Percentiles rank a stretch among this genome's conserved stretches.
These are phyloP conservation scores for Amblyraja radiata DNA, from an alignment of 2,797 vertebrate species.

Conservation along the genomic window DNA sequence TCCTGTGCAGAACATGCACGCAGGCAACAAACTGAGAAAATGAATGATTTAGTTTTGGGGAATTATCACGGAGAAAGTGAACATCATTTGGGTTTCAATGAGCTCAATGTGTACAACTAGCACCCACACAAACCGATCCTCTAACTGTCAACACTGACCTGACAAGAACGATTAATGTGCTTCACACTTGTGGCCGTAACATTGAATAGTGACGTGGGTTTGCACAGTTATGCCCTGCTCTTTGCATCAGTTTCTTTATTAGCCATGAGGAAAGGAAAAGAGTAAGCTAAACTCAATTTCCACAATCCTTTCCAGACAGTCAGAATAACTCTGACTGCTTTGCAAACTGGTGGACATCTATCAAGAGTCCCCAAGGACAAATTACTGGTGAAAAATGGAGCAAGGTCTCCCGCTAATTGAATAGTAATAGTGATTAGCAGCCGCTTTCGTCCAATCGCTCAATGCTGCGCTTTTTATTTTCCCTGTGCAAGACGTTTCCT, in stretches of 20 bases:
- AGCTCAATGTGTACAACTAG: neutral
- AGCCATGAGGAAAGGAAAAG: neutral
- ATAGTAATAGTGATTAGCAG: constrained; percentile 35
- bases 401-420: constrained; percentile 30
- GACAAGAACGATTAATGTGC: no score
- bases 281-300: neutral
- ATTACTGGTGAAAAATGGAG: constrained; percentile 34
- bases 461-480: neutral
- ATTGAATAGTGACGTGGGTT: neutral
- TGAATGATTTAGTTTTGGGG: neutral
- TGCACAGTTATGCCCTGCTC: neutral
- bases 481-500: neutral
- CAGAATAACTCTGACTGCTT: neutral
- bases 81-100: neutral
- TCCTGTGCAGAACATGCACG: neutral
- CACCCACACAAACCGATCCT: neutral
- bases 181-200: no score
- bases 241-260: neutral
- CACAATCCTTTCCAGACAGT: neutral
- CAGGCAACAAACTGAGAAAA: neutral
- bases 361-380: constrained; percentile 27
- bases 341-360: constrained; percentile 15
- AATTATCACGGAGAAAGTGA: neutral
- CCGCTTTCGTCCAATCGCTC: neutral
- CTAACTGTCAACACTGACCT: neutral